Evolutionary conservation across 1,140 invertebrate genomes (phyloP), one percentile per base, ranked within the genome.

Genomic region (Drosophila funebris): DNA sequence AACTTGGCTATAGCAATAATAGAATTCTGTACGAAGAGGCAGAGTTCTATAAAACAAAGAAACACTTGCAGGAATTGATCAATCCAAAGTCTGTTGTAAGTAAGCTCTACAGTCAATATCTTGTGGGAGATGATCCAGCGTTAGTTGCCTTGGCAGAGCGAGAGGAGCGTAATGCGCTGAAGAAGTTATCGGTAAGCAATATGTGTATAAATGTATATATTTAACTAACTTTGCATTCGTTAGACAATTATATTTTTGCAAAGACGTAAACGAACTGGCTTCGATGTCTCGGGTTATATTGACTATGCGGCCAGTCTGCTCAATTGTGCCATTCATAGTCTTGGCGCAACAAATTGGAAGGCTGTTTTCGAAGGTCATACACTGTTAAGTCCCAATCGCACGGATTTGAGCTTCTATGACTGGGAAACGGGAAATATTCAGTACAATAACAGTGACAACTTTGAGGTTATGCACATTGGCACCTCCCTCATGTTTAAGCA

Each of bases 131-230:
- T 1, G 79, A 83, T 53, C 54, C 29, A 0, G 75, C 39, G 1
- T 50, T 83, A 4, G 0, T 9, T 16, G 79, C 71, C 0, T 18
- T 83, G 46, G 75, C 54, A 3, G 2, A 18, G 3, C 72, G 79
- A 1, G 79, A 83, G 22, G 44, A 16, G 5, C n/a, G 13, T 3
- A 83, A 83, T 43, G 29, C 78, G 7, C 56, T 52, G 4, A 67
- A 78, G 14, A 58, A 74, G 50, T 58, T 83, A 57, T 83, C 79
- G 6, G 79, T 83, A 37, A 36, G 43, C 36, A 7, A 43, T 18
- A 24, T n/a, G 16, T 4, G 1, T 57, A 58, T 43, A 29, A 27
- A 3, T 36, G 1, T 13, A 2, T 41, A 16, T 16, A 13, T 4
- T 39, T 13, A 1, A 39, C 11, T 6, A 2, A 8, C 37, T 39